Percentiles rank a stretch among this genome's conserved stretches.
Conservation (phyloP, 2,113 vertebrate species). For the Neodontobutis hainanensis region DNA sequence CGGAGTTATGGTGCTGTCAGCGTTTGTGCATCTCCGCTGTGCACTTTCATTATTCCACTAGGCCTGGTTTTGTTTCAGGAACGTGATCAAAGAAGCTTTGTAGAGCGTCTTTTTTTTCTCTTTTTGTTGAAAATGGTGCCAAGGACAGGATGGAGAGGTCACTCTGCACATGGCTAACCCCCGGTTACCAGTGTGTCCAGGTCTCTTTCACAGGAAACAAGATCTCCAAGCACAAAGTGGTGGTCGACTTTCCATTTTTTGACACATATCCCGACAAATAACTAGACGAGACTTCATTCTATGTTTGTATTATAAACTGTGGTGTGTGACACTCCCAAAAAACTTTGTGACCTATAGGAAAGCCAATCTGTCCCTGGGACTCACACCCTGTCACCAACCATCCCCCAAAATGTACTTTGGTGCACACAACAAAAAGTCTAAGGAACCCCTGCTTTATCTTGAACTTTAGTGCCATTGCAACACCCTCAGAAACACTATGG, state of each 20-base stretch:
- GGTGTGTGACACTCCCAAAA: too few relatives aligned
- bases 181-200: conserved; percentile 2
- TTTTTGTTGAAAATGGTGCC: conserved; percentile 13
- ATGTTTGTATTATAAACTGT: too few relatives aligned
- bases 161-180: conserved; percentile 69
- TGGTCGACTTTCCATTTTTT: neutral
- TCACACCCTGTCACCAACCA: too few relatives aligned
- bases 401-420: too few relatives aligned
- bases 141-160: conserved; percentile 69
- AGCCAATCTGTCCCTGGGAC: too few relatives aligned
- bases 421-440: too few relatives aligned
- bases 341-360: too few relatives aligned
- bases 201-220: conserved; percentile 54
- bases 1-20: conserved; percentile 52
- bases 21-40: conserved; percentile 23
- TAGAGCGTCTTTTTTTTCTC: conserved; percentile 4
- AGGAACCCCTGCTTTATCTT: too few relatives aligned
- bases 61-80: conserved; percentile 28
- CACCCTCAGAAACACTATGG: too few relatives aligned
- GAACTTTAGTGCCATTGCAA: too few relatives aligned
- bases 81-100: conserved; percentile 19
- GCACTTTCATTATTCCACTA: conserved; percentile 11
- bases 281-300: neutral
- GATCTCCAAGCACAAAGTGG: conserved; percentile 22
- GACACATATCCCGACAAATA: neutral